These are phyloP conservation scores for Glomeris marginata DNA, from an alignment of 2,888 invertebrate genomes.

Conservation along the genomic window DNA sequence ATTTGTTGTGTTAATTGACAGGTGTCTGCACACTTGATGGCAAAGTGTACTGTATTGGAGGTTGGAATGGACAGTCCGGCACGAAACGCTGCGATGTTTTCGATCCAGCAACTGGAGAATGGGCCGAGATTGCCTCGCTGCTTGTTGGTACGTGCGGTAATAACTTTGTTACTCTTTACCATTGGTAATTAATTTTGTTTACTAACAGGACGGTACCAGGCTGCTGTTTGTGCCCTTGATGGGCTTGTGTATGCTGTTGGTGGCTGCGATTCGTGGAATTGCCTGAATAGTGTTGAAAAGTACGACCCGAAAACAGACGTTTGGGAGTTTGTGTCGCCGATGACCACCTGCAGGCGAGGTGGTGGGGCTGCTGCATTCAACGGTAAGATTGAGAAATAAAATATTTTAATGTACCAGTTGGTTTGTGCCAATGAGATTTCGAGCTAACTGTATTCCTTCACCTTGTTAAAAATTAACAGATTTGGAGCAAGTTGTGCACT, in stretches of 20 bases:
- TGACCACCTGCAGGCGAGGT: slow-evolving; percentile 56
- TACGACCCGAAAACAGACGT: slow-evolving; percentile 45
- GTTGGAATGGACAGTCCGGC: slow-evolving; percentile 55
- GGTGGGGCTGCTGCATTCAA: slow-evolving; percentile 56
- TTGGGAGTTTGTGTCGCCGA: slow-evolving; percentile 43
- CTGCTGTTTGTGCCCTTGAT: slow-evolving; percentile 51
- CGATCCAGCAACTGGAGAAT: slow-evolving; percentile 43
- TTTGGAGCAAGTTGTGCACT: background rate
- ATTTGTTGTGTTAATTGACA: slow-evolving; percentile 14
- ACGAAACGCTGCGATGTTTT: slow-evolving; percentile 59
- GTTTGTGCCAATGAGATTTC: too few species aligned
- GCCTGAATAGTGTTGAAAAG: slow-evolving; percentile 50
- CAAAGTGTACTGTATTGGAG: slow-evolving; percentile 59
- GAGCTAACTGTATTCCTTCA: too few species aligned
- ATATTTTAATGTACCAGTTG: background rate
- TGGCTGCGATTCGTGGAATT: slow-evolving; percentile 80
- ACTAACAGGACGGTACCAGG: slow-evolving; percentile 54
- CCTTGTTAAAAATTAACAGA: background rate
- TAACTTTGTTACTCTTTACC: background rate
- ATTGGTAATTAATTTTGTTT: slow-evolving; percentile 4
- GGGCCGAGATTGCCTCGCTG: slow-evolving; percentile 53
- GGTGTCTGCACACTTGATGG: slow-evolving; percentile 49
- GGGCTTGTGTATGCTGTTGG: slow-evolving; percentile 62
- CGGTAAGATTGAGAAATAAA: slow-evolving; percentile 27
- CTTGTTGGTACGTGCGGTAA: slow-evolving; percentile 45